Evolutionary conservation across 2,888 invertebrate genomes (phyloP).

Genomic region (Drosophila setosimentum): DNA sequence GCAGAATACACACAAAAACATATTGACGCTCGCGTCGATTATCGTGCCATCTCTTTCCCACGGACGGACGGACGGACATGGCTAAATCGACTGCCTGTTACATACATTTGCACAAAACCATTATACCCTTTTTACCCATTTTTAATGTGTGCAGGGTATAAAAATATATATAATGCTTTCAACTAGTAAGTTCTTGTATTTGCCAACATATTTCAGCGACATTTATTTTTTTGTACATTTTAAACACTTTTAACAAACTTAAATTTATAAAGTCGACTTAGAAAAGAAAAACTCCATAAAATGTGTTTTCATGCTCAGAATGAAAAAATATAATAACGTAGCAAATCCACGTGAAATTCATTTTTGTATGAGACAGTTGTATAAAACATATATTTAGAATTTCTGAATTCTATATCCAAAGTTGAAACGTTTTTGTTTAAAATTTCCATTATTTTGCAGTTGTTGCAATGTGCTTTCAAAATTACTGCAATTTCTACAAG

Average conservation of each 20-base stretch:
- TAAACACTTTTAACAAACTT: background rate
- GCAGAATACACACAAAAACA: too few species aligned
- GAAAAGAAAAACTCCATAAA: background rate
- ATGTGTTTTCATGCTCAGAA: background rate
- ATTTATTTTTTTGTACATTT: background rate
- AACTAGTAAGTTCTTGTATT: background rate
- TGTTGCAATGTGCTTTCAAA: background rate
- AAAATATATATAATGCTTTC: background rate
- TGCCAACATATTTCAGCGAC: background rate
- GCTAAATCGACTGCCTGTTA: too few species aligned
- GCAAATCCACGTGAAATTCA: background rate
- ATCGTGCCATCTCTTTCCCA: too few species aligned
- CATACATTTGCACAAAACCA: too few species aligned
- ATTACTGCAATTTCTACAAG: conserved; percentile 4
- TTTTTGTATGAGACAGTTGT: background rate
- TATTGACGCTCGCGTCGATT: too few species aligned
- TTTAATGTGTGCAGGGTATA: too few species aligned
- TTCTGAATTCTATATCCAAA: background rate
- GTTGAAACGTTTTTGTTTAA: background rate
- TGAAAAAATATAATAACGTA: background rate
- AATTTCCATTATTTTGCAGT: background rate
- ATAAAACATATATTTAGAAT: background rate
- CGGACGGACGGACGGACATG: too few species aligned
- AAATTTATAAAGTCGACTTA: background rate
- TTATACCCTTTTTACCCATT: too few species aligned